Conservation (phyloP, 2,888 invertebrate species). For the Orthonevra nobilis region DNA sequence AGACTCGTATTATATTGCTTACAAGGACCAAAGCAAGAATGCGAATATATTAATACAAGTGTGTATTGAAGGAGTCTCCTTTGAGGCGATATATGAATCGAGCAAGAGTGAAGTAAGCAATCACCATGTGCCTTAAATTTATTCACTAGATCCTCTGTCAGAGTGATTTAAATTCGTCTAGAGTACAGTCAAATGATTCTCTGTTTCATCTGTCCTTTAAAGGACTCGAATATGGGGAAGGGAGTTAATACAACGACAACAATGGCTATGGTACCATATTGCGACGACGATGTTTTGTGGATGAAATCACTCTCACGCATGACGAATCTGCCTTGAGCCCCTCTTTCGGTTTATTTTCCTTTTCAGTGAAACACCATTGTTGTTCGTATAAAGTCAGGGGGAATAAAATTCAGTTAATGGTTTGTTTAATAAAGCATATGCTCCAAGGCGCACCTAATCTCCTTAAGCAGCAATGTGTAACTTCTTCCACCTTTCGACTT, state of each 20-base stretch:
- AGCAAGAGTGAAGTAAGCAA: constrained; percentile 26
- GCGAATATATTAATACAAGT: not conserved
- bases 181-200: constrained; percentile 17
- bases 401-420: constrained; percentile 51
- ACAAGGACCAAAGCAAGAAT: not conserved
- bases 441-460: constrained; percentile 26
- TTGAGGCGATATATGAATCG: constrained; percentile 12
- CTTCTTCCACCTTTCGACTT: constrained; percentile 8
- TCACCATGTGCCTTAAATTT: constrained; percentile 7
- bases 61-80: not conserved
- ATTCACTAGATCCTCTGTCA: constrained; percentile 6
- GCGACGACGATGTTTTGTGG: too few species aligned
- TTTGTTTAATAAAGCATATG: constrained; percentile 44
- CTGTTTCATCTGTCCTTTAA: constrained; percentile 32
- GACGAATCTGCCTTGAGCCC: constrained; percentile 9
- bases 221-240: not conserved
- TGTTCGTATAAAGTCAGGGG: constrained; percentile 19
- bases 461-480: constrained; percentile 4
- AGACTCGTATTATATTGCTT: not conserved
- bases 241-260: not conserved
- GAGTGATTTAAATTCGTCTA: constrained; percentile 16
- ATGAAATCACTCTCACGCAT: constrained; percentile 7
- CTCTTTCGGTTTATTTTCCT: constrained; percentile 10
- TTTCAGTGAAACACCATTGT: not conserved
- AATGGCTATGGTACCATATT: too few species aligned